Evolutionary conservation across 2,113 vertebrate species (phyloP).

Genomic region (Pollachius pollachius): DNA sequence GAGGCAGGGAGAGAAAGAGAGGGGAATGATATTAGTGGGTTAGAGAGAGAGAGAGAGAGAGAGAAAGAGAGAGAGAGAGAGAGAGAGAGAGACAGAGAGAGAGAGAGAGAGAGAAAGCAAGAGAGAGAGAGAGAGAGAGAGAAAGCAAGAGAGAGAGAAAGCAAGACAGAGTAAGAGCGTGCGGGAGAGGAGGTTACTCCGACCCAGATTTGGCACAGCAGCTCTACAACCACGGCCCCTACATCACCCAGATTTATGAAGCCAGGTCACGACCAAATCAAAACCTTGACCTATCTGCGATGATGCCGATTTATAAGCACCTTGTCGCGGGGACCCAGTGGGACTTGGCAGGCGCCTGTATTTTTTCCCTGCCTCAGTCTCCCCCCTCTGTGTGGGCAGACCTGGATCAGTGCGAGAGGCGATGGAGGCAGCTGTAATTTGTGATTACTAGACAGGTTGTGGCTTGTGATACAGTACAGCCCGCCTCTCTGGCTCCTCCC

Average conservation of each 20-base stretch:
- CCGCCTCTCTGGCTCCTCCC: conserved; percentile 7
- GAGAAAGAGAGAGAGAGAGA: conserved; percentile 27
- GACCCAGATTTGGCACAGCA: conserved; percentile 55
- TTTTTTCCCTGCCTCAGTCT: conserved; percentile 44
- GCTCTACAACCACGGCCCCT: conserved; percentile 65
- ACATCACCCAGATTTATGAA: conserved; percentile 74
- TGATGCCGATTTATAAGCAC: conserved; percentile 67
- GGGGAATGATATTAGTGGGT: not conserved
- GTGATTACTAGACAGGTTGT: conserved; percentile 62
- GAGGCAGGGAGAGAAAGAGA: conserved; percentile 23
- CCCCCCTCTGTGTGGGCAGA: conserved; percentile 28
- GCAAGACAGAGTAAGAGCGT: conserved; percentile 14
- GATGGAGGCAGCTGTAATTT: conserved; percentile 55
- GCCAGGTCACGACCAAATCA: conserved; percentile 72
- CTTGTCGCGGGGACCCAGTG: conserved; percentile 46
- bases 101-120: not conserved
- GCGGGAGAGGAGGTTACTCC: conserved; percentile 43
- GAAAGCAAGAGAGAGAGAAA: conserved; percentile 39
- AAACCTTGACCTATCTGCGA: conserved; percentile 70
- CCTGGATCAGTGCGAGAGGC: conserved; percentile 41
- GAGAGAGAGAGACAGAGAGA: conserved; percentile 46
- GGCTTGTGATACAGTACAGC: conserved; percentile 43
- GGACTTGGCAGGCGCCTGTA: conserved; percentile 55
- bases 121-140: conserved; percentile 22
- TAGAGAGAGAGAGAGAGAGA: not conserved